Evolutionary conservation across 2,113 vertebrate genomes (phyloP).

Genomic region (Elachura formosa): DNA sequence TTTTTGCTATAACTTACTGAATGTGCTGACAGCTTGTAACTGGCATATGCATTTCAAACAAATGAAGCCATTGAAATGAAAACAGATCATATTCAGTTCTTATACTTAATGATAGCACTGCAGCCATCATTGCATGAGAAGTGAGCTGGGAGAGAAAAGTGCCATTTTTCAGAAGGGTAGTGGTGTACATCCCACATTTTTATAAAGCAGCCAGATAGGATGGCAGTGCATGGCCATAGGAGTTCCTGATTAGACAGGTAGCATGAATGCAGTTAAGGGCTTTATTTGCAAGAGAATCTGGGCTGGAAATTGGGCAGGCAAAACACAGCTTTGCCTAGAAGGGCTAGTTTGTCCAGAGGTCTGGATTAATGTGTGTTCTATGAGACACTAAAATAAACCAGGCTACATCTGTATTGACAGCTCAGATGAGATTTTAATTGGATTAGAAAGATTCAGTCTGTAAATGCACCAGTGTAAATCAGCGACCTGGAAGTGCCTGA

Average conservation of each 20-base stretch:
- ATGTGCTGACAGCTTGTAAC: constrained; percentile 12
- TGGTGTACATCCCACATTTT: not conserved
- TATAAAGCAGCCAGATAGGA: not conserved
- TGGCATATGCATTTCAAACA: not conserved
- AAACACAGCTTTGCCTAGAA: constrained; percentile 38
- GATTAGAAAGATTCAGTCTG: constrained; percentile 52
- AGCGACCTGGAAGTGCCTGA: constrained; percentile 60
- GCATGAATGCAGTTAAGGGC: not conserved
- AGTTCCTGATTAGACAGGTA: not conserved
- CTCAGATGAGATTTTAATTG: constrained; percentile 60
- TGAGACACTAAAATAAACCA: constrained; percentile 6
- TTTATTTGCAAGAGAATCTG: not conserved
- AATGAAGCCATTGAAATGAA: constrained; percentile 9
- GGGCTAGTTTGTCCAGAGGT: not conserved
- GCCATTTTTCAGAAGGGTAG: not conserved
- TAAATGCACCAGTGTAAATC: constrained; percentile 48
- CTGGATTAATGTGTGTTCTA: not conserved
- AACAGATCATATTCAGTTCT: not conserved
- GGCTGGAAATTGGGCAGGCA: not conserved
- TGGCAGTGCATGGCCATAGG: not conserved
- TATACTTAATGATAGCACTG: not conserved
- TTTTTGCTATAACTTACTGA: constrained; percentile 2
- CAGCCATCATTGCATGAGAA: not conserved
- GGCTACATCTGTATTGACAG: constrained; percentile 47
- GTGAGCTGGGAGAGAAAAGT: not conserved